A percentile compares a stretch with the other conserved stretches of the same genome.
These are phyloP conservation scores for Pseudochirops corinnae DNA, from an alignment of 2,797 vertebrate genomes.

Conservation along the genomic window DNA sequence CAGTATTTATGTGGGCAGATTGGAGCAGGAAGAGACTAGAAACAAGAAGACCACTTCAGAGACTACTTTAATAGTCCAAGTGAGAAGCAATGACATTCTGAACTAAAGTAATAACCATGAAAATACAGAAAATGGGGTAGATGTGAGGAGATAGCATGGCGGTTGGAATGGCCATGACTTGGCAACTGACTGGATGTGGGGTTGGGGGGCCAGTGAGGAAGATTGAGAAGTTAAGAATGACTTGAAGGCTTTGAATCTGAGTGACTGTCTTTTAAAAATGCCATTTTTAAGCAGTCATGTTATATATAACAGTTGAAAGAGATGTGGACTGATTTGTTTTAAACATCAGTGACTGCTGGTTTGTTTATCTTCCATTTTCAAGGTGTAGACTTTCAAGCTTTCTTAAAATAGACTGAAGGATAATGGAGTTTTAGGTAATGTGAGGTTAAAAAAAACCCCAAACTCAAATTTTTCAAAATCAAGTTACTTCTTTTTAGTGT, in stretches of 20 bases:
- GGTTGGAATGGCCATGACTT: neutral
- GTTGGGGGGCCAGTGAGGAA: neutral
- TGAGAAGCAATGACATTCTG: neutral
- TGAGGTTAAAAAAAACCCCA: neutral
- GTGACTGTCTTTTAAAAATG: neutral
- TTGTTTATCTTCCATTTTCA: neutral
- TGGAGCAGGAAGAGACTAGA: neutral
- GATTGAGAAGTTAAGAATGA: neutral
- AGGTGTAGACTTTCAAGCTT: neutral
- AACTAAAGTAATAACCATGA: neutral
- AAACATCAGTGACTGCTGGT: neutral
- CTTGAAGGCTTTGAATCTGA: neutral
- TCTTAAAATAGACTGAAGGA: neutral
- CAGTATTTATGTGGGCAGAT: neutral
- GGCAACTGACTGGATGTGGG: neutral
- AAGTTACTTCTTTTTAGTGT: neutral
- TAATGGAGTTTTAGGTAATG: neutral
- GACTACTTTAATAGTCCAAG: neutral
- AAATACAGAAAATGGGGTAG: neutral
- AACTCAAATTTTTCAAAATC: slow-evolving; percentile 54
- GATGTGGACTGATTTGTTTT: neutral
- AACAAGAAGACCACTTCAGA: neutral
- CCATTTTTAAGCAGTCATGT: neutral
- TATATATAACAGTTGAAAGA: neutral
- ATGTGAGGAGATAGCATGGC: neutral